Percentiles rank a stretch among this genome's conserved stretches.
Evolutionary conservation across 2,888 invertebrate genomes (phyloP).

Genomic region (Eueremaeus valkanovi): DNA sequence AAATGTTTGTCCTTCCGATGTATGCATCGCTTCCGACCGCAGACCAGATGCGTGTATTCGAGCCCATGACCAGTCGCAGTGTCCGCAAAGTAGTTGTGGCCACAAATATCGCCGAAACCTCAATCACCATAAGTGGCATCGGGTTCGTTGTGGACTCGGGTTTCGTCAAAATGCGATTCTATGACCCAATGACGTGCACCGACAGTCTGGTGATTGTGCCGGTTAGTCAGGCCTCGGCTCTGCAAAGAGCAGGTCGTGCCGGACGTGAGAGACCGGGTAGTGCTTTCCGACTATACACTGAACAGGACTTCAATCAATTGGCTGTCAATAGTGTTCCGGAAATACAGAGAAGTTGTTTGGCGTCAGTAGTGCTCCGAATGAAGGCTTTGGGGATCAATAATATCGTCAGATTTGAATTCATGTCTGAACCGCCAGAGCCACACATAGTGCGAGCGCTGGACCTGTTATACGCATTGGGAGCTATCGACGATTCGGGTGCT

Average conservation of each 20-base stretch:
- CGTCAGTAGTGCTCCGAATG: conserved; percentile 76
- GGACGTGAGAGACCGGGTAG: conserved; percentile 80
- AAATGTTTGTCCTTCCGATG: conserved; percentile 74
- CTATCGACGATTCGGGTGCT: conserved; percentile 70
- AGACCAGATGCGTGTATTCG: conserved; percentile 81
- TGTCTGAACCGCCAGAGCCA: conserved; percentile 84
- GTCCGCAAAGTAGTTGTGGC: conserved; percentile 84
- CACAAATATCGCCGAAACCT: conserved; percentile 95
- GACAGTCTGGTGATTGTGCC: conserved; percentile 78
- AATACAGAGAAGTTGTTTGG: conserved; percentile 82
- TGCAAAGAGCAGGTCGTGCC: conserved; percentile 86
- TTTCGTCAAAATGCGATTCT: conserved; percentile 89
- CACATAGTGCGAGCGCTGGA: conserved; percentile 80
- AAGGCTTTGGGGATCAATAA: conserved; percentile 93
- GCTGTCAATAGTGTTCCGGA: conserved; percentile 76
- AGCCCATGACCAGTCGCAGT: conserved; percentile 62
- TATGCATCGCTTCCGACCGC: conserved; percentile 82
- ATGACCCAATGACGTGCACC: conserved; percentile 74
- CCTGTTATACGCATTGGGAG: conserved; percentile 74
- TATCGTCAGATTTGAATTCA: conserved; percentile 82
- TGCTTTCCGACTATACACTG: conserved; percentile 63
- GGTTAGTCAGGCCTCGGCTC: conserved; percentile 79
- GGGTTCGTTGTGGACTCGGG: conserved; percentile 92
- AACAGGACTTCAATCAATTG: conserved; percentile 70
- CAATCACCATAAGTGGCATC: conserved; percentile 88